Percentiles rank a stretch among this genome's conserved stretches.
Evolutionary conservation across 1,140 invertebrate genomes (phyloP).

Genomic region (Dryas iulia): DNA sequence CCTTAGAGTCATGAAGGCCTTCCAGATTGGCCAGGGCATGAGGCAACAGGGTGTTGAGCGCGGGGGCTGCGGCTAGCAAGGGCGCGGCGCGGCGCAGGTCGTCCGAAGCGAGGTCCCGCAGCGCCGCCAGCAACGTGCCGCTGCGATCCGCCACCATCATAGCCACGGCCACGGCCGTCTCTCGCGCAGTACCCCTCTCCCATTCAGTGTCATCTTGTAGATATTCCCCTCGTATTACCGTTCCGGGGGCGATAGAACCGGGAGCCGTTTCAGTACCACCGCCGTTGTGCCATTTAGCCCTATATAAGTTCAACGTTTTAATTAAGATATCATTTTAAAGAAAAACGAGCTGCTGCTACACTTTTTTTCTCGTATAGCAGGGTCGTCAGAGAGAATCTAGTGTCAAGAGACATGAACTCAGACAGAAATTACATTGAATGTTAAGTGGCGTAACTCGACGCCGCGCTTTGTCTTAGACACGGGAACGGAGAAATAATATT

Average conservation of each 20-base stretch:
- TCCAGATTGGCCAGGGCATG: constrained; percentile 63
- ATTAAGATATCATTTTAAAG: too few species aligned
- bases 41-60: constrained; percentile 61
- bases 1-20: constrained; percentile 68
- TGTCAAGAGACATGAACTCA: too few species aligned
- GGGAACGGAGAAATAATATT: too few species aligned
- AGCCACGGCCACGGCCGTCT: constrained; percentile 16
- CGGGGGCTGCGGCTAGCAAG: constrained; percentile 35
- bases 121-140: constrained; percentile 38
- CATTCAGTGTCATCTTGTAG: constrained; percentile 1
- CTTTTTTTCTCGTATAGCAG: too few species aligned
- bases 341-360: too few species aligned
- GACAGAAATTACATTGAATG: too few species aligned
- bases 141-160: constrained; percentile 15
- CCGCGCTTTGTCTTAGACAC: too few species aligned
- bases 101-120: constrained; percentile 53
- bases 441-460: too few species aligned
- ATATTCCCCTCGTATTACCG: not conserved
- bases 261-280: not conserved
- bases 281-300: constrained; percentile 13
- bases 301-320: not conserved
- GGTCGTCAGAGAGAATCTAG: too few species aligned
- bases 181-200: constrained; percentile 12
- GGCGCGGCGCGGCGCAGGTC: constrained; percentile 51
- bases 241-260: not conserved